Evolutionary conservation across 2,113 vertebrate genomes (phyloP).

Genomic region (Nycticebus coucang): DNA sequence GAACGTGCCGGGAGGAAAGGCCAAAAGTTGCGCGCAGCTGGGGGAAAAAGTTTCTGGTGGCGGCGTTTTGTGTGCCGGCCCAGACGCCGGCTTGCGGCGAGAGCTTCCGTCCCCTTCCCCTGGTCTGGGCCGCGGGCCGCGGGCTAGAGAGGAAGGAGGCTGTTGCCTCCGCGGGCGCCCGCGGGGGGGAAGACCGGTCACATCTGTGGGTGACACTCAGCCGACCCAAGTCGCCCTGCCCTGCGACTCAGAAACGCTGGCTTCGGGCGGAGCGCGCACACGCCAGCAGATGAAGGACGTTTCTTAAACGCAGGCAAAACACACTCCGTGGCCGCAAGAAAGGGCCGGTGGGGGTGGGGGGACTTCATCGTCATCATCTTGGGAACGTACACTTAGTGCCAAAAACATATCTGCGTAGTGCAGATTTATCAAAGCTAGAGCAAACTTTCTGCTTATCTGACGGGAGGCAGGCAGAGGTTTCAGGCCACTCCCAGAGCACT

Average conservation of each 20-base stretch:
- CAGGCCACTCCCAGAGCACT: slow-evolving; percentile 25
- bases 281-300: slow-evolving; percentile 48
- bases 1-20: slow-evolving; percentile 49
- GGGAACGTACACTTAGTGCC: slow-evolving; percentile 39
- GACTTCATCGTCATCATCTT: slow-evolving; percentile 23
- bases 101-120: slow-evolving; percentile 79
- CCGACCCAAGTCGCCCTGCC: slow-evolving; percentile 79
- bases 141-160: background rate
- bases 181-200: slow-evolving; percentile 79
- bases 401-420: slow-evolving; percentile 57
- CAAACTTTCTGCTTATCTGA: slow-evolving; percentile 69
- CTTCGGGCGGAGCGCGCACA: slow-evolving; percentile 34
- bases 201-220: slow-evolving; percentile 85
- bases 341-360: background rate
- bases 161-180: slow-evolving; percentile 80
- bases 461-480: slow-evolving; percentile 46
- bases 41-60: slow-evolving; percentile 49
- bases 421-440: slow-evolving; percentile 58
- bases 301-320: slow-evolving; percentile 39
- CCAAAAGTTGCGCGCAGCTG: slow-evolving; percentile 59
- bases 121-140: slow-evolving; percentile 53
- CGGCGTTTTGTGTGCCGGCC: slow-evolving; percentile 34
- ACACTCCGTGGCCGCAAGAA: background rate
- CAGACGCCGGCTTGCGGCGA: slow-evolving; percentile 70
- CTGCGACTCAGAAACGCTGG: slow-evolving; percentile 62